A percentile compares a stretch with the other conserved stretches of the same genome.
Evolutionary conservation across 2,888 invertebrate genomes (phyloP).

Genomic region (Monoplex corrugatus): DNA sequence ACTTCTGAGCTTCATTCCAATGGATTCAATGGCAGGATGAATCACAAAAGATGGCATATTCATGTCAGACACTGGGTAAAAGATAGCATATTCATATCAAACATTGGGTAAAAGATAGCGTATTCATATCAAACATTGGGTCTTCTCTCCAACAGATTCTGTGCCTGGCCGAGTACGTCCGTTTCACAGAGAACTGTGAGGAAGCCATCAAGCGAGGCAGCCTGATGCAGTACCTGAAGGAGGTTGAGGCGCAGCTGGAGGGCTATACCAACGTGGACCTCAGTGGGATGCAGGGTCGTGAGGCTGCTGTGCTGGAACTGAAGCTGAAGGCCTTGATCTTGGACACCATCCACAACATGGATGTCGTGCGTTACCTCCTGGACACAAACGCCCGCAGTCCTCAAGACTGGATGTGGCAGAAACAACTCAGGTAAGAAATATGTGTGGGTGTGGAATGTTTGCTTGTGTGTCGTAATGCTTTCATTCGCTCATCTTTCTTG

Average conservation of each 20-base stretch:
- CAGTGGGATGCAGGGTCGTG: constrained; percentile 69
- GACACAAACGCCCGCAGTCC: constrained; percentile 85
- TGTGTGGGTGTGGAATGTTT: neutral
- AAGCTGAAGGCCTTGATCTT: constrained; percentile 96
- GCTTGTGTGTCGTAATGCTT: neutral
- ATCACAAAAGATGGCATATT: no score
- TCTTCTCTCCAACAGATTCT: constrained; percentile 84
- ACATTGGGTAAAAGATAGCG: no score
- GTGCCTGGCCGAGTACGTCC: constrained; percentile 91
- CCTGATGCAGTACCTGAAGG: constrained; percentile 76
- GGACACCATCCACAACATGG: constrained; percentile 95
- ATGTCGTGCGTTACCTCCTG: constrained; percentile 90
- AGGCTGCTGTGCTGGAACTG: constrained; percentile 85
- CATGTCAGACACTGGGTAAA: no score
- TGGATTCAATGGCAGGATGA: no score
- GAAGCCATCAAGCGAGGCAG: constrained; percentile 87
- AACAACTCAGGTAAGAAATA: constrained; percentile 89
- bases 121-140: no score
- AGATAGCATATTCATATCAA: no score
- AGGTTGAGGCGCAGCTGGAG: constrained; percentile 81
- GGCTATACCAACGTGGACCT: constrained; percentile 81
- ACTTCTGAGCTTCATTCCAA: no score
- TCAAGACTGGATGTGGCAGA: constrained; percentile 96
- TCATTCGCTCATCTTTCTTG: neutral
- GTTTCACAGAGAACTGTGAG: constrained; percentile 92